phyloP scores from a whole-genome alignment of 2,113 vertebrate genomes.

The Pitta sordida region DNA sequence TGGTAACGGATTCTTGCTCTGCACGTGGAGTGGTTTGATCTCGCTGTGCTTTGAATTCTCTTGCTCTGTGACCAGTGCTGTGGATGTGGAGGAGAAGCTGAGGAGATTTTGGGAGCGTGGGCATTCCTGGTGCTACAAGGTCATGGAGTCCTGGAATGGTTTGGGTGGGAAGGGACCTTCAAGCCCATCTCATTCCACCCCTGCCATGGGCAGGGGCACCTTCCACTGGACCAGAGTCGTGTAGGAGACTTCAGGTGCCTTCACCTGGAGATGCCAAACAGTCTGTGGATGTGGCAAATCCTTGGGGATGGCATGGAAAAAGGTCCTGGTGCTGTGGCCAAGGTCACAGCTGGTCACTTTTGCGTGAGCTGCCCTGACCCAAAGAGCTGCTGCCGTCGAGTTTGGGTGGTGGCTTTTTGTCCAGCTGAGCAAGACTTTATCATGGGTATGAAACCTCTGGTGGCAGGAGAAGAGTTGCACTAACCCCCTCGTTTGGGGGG shows the following conservation, averaged over 20 bases:
- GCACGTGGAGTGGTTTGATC: not conserved
- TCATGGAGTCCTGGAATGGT: accelerated
- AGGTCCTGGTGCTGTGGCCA: accelerated
- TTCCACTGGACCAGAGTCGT: not conserved
- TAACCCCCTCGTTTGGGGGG: not conserved
- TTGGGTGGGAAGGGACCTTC: not conserved
- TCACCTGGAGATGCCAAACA: not conserved
- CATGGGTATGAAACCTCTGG: accelerated
- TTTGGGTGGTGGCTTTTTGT: no score
- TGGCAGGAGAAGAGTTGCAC: no score
- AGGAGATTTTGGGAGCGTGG: not conserved
- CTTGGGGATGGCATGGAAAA: no score
- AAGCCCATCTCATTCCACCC: not conserved
- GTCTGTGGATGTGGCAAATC: not conserved
- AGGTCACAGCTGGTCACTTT: not conserved
- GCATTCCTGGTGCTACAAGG: not conserved
- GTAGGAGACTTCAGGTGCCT: no score
- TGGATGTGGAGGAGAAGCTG: not conserved
- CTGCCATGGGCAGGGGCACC: not conserved
- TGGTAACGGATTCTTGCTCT: not conserved
- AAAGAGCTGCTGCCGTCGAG: accelerated
- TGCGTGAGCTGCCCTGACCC: not conserved
- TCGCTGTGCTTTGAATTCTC: not conserved
- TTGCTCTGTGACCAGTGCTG: not conserved
- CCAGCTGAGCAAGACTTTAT: not conserved